A percentile compares a stretch with the other conserved stretches of the same genome.
Conservation (phyloP, 2,113 vertebrate genomes). For the Zootoca vivipara region DNA sequence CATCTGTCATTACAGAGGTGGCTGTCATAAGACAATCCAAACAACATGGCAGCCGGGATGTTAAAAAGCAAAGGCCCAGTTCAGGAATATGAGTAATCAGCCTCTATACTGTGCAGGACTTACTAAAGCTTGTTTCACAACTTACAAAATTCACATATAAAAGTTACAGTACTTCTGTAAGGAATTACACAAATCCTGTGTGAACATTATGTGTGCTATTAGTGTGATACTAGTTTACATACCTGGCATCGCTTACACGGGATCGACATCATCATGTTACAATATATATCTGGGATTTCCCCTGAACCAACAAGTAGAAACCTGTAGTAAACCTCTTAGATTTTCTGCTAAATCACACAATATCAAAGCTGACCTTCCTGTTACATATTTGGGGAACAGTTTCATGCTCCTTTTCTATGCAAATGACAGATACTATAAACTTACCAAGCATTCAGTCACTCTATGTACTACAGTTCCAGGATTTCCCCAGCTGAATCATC, state of each 20-base stretch:
- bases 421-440: slow-evolving; percentile 23
- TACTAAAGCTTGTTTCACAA: not conserved
- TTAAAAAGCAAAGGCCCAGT: not conserved
- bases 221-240: not conserved
- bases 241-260: not conserved
- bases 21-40: not conserved
- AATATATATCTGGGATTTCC: slow-evolving; percentile 10
- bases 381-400: not conserved
- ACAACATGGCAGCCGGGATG: not conserved
- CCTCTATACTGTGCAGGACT: not conserved
- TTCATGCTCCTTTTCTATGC: slow-evolving; percentile 13
- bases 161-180: not conserved
- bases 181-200: not conserved
- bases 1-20: not conserved
- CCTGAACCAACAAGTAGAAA: not conserved
- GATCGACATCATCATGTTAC: not conserved
- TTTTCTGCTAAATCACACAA: not conserved
- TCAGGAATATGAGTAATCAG: not conserved
- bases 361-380: not conserved
- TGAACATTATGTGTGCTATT: not conserved
- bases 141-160: not conserved
- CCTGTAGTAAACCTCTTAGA: slow-evolving; percentile 29
- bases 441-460: slow-evolving; percentile 40
- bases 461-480: not conserved
- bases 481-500: slow-evolving; percentile 39